Conservation (phyloP, 2,797 vertebrate species). For the Scleropages formosus region DNA sequence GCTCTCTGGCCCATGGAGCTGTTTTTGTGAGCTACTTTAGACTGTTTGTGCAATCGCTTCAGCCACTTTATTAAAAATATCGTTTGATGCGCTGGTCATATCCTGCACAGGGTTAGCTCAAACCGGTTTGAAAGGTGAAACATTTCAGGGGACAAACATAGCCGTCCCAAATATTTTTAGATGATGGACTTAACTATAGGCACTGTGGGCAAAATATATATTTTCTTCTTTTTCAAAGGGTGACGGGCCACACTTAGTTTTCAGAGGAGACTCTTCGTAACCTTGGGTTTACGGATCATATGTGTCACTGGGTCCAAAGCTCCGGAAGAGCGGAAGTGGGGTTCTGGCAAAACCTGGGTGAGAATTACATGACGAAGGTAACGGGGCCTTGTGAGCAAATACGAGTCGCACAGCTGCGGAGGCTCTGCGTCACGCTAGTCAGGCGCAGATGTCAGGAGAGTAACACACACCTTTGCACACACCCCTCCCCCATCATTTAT, state of each 20-base stretch:
- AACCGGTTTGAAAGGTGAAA: slow-evolving; percentile 53
- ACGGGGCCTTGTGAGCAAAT: slow-evolving; percentile 44
- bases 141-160: slow-evolving; percentile 46
- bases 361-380: slow-evolving; percentile 49
- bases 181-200: background rate
- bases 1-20: slow-evolving; percentile 40
- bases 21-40: slow-evolving; percentile 60
- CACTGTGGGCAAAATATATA: background rate
- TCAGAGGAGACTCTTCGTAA: no score
- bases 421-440: slow-evolving; percentile 22
- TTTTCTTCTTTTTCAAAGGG: background rate
- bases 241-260: background rate
- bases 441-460: background rate
- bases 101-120: slow-evolving; percentile 43
- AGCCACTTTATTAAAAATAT: slow-evolving; percentile 55
- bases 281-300: background rate
- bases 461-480: background rate
- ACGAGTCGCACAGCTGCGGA: slow-evolving; percentile 26
- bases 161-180: slow-evolving; percentile 26
- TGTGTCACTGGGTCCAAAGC: background rate
- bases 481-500: background rate
- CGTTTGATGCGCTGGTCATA: slow-evolving; percentile 51
- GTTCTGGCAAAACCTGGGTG: slow-evolving; percentile 29
- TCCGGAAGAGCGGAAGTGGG: background rate
- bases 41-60: slow-evolving; percentile 60